Evolutionary conservation across 2,113 vertebrate genomes (phyloP).

Genomic region (Bambusicola thoracicus): DNA sequence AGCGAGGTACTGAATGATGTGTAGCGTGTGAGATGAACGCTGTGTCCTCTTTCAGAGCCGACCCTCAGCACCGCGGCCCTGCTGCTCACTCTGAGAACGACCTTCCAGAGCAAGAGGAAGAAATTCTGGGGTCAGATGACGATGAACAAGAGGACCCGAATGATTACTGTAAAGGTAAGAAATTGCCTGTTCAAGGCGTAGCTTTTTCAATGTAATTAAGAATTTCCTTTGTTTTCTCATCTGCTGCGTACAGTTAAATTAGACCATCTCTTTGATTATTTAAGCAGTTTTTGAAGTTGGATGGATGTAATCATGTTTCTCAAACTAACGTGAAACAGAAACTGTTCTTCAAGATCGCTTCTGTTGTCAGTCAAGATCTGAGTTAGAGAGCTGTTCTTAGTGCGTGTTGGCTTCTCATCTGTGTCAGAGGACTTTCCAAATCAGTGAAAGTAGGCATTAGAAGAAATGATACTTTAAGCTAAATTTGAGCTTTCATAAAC

Average conservation of each 20-base stretch:
- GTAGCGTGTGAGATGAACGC: not conserved
- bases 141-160: constrained; percentile 98
- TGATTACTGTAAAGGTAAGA: constrained; percentile 94
- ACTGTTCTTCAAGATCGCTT: not conserved
- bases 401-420: not conserved
- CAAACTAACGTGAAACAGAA: not conserved
- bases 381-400: not conserved
- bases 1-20: not conserved
- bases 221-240: not conserved
- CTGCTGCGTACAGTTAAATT: not conserved
- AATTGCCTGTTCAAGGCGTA: not conserved
- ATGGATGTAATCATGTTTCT: not conserved
- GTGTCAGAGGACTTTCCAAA: not conserved
- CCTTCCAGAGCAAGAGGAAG: constrained; percentile 91
- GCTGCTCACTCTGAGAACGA: constrained; percentile 86
- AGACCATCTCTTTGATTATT: not conserved
- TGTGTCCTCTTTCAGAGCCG: constrained; percentile 81
- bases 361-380: not conserved
- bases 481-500: not conserved
- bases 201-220: not conserved
- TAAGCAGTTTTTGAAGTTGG: not conserved
- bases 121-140: constrained; percentile 96
- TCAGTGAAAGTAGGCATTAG: not conserved
- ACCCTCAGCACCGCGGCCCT: constrained; percentile 86
- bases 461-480: not conserved